Conservation (phyloP, 2,888 invertebrate genomes). For the Oasisia sp. region DNA sequence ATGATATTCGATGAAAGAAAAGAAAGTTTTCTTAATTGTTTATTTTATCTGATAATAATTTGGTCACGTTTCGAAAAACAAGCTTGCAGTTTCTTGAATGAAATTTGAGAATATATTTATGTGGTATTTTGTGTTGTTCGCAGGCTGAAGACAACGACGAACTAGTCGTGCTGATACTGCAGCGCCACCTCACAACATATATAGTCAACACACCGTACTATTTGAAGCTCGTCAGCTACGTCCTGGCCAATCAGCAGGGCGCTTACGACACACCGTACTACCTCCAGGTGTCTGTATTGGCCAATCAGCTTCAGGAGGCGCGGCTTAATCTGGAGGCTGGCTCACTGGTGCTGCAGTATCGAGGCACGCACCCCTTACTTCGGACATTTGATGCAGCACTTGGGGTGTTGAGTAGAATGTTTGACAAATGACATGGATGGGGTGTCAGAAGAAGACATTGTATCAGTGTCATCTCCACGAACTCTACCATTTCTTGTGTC, state of each 20-base stretch:
- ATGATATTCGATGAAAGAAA: no score
- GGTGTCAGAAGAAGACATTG: background rate
- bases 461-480: background rate
- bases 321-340: conserved; percentile 58
- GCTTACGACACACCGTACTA: conserved; percentile 35
- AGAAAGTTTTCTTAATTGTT: no score
- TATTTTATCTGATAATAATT: no score
- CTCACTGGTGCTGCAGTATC: conserved; percentile 51
- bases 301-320: conserved; percentile 49
- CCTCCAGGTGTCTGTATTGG: conserved; percentile 28
- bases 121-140: background rate
- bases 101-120: conserved; percentile 21
- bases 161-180: conserved; percentile 50
- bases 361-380: conserved; percentile 51
- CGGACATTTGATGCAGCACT: conserved; percentile 57
- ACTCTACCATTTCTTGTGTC: background rate
- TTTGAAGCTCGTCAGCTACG: conserved; percentile 44
- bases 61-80: no score
- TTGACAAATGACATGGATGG: conserved; percentile 29
- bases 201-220: conserved; percentile 51
- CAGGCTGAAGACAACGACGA: conserved; percentile 39
- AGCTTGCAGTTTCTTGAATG: no score
- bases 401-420: conserved; percentile 30
- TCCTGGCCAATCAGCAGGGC: conserved; percentile 36
- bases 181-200: conserved; percentile 47